A percentile compares a stretch with the other conserved stretches of the same genome.
Evolutionary conservation across 2,888 invertebrate species (phyloP).

Genomic region (Papilio elwesi): DNA sequence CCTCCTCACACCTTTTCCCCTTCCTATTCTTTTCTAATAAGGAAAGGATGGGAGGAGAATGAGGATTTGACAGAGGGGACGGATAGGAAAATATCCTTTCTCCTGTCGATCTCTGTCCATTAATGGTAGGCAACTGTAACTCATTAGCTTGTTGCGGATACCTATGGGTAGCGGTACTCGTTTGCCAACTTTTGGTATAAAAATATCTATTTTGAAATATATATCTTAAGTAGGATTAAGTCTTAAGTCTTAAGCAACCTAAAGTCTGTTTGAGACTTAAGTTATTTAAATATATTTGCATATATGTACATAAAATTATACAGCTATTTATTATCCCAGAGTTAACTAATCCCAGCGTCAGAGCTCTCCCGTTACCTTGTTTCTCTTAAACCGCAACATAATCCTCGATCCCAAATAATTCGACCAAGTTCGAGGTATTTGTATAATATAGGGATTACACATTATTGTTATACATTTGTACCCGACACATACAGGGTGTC

Average conservation of each 20-base stretch:
- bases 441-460: conserved; percentile 26
- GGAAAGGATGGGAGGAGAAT: no score
- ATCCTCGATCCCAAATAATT: conserved; percentile 6
- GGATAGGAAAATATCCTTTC: no score
- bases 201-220: no score
- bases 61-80: no score
- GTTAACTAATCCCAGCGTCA: conserved; percentile 8
- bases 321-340: background rate
- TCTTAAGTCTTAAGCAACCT: background rate
- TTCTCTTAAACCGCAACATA: conserved; percentile 15
- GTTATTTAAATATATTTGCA: background rate
- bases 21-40: no score
- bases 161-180: no score
- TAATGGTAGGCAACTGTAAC: no score
- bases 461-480: conserved; percentile 14
- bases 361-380: background rate
- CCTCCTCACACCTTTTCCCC: no score
- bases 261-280: background rate
- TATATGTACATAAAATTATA: background rate
- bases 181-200: no score
- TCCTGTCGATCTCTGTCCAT: no score
- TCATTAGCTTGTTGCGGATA: no score
- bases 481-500: background rate
- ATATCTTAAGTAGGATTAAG: no score
- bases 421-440: conserved; percentile 1